Conservation (phyloP, 2,888 invertebrate genomes). For the Cotesia congregata region DNA sequence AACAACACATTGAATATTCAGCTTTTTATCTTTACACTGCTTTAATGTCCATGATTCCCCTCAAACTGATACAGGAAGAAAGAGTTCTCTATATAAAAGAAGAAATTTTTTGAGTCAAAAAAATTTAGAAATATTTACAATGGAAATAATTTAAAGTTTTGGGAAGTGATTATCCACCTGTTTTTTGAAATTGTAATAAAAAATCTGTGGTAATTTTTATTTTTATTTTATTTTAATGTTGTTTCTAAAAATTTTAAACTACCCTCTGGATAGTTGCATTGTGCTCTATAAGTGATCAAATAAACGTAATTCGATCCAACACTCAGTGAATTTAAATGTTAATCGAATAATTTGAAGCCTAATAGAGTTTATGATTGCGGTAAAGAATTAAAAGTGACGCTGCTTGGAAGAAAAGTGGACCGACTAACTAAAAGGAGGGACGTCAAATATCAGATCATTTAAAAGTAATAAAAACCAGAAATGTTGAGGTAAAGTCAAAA, state of each 20-base stretch:
- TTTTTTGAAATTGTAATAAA: no score
- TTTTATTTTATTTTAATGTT: no score
- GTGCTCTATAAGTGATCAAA: not conserved
- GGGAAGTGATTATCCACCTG: no score
- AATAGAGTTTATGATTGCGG: constrained; percentile 41
- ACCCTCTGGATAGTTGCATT: constrained; percentile 12
- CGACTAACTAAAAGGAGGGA: not conserved
- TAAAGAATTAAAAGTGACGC: constrained; percentile 23
- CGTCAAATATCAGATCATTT: not conserved
- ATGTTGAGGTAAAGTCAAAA: not conserved
- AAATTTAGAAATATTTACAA: no score
- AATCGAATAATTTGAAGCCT: constrained; percentile 58
- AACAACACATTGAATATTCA: no score
- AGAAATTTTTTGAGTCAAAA: no score
- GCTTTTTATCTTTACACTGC: no score
- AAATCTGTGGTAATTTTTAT: no score
- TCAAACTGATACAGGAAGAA: no score
- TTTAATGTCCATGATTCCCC: no score
- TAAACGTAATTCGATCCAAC: constrained; percentile 55
- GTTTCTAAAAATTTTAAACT: not conserved
- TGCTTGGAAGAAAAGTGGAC: constrained; percentile 21
- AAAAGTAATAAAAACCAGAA: not conserved
- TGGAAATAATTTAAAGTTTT: no score
- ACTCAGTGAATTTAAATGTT: constrained; percentile 52
- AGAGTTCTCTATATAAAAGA: no score